Conservation (phyloP, 1,140 invertebrate genomes). For the Procambarus clarkii region DNA sequence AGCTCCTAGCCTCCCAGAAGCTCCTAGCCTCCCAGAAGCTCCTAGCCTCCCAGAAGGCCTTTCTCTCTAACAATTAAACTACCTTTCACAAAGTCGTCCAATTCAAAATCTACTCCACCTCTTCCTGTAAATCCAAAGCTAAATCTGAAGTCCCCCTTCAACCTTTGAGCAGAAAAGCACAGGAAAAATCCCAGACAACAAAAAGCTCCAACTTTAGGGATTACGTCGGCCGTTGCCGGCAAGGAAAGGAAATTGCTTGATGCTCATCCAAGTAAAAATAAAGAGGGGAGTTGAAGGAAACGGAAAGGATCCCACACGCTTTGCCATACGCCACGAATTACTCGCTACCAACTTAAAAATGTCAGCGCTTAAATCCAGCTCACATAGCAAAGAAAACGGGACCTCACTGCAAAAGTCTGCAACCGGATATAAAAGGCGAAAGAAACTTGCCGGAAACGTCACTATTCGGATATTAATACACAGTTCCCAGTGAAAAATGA, state of each 20-base stretch:
- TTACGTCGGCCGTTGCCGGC: not conserved
- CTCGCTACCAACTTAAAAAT: not conserved
- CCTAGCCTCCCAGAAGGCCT: not conserved
- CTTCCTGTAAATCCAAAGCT: not conserved
- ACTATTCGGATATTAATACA: slow-evolving; percentile 5
- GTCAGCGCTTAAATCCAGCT: slow-evolving; percentile 5
- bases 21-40: too few relatives aligned
- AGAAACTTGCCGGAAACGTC: slow-evolving; percentile 38
- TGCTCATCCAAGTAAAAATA: not conserved
- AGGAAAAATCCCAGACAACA: not conserved
- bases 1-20: too few relatives aligned
- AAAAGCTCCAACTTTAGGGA: not conserved
- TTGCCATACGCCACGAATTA: not conserved
- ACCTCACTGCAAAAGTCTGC: not conserved
- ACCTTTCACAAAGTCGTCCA: too few relatives aligned
- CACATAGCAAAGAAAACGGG: slow-evolving; percentile 11
- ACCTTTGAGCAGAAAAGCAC: not conserved
- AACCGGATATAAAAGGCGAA: not conserved
- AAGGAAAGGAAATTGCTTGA: not conserved
- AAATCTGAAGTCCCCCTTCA: not conserved
- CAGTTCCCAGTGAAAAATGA: not conserved
- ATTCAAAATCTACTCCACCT: too few relatives aligned
- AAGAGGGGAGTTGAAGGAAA: not conserved
- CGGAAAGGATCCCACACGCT: not conserved
- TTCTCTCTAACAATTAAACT: not conserved